These are phyloP conservation scores for Ochotona curzoniae DNA, from an alignment of 2,113 vertebrate species.

Conservation along the genomic window DNA sequence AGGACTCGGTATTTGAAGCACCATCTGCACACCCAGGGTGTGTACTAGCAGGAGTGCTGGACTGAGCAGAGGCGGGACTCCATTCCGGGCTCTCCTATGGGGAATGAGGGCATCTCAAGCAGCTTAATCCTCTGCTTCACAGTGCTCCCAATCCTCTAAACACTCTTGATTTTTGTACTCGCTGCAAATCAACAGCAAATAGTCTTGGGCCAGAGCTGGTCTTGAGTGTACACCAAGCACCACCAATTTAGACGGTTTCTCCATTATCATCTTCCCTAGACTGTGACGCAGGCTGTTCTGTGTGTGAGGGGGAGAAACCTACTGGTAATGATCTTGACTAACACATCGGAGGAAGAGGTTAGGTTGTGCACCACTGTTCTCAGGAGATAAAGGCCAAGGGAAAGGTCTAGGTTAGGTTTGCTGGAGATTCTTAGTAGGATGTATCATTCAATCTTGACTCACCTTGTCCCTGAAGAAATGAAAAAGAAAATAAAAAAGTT, in stretches of 20 bases:
- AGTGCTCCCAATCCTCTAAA: background rate
- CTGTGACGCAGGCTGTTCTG: background rate
- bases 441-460: conserved; percentile 49
- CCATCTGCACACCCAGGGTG: too few species aligned
- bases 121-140: too few species aligned
- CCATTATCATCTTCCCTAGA: background rate
- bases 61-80: too few species aligned
- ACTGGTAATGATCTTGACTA: background rate
- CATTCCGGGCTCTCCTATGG: too few species aligned
- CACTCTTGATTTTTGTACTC: background rate
- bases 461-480: conserved; percentile 22
- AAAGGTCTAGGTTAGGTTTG: conserved; percentile 4
- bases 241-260: background rate
- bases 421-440: background rate
- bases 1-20: too few species aligned
- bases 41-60: too few species aligned
- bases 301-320: background rate
- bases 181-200: background rate
- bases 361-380: background rate
- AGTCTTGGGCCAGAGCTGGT: background rate
- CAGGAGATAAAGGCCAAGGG: background rate
- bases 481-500: background rate
- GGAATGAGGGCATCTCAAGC: too few species aligned
- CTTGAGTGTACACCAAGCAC: background rate
- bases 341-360: background rate